Evolutionary conservation across 2,888 invertebrate genomes (phyloP).

Genomic region (Conus canariensis): DNA sequence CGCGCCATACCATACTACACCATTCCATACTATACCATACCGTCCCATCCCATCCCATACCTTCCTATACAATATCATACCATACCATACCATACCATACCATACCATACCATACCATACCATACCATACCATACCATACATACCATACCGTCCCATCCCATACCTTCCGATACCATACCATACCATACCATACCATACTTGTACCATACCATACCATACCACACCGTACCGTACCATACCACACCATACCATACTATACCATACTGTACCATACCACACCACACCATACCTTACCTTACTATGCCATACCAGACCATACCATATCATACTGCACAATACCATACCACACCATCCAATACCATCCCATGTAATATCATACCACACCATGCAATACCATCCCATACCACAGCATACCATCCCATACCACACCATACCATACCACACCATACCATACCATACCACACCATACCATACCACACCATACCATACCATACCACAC

Average conservation of each 20-base stretch:
- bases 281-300: not conserved
- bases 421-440: constrained; percentile 2
- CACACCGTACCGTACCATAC: not conserved
- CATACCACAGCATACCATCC: constrained; percentile 1
- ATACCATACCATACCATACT: not conserved
- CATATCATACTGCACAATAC: not conserved
- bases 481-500: constrained; percentile 9
- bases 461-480: not conserved
- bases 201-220: constrained; percentile 11
- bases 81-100: constrained; percentile 1
- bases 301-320: not conserved
- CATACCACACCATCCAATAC: constrained; percentile 9
- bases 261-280: not conserved
- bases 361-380: not conserved
- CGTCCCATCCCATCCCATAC: not conserved
- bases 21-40: not conserved
- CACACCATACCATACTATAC: not conserved
- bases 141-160: not conserved
- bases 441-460: not conserved
- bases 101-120: not conserved
- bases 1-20: not conserved
- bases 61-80: not conserved
- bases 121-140: not conserved
- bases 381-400: not conserved
- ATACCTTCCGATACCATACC: not conserved